phyloP scores from a whole-genome alignment of 2,113 vertebrate species.

The Heteronetta atricapilla region DNA sequence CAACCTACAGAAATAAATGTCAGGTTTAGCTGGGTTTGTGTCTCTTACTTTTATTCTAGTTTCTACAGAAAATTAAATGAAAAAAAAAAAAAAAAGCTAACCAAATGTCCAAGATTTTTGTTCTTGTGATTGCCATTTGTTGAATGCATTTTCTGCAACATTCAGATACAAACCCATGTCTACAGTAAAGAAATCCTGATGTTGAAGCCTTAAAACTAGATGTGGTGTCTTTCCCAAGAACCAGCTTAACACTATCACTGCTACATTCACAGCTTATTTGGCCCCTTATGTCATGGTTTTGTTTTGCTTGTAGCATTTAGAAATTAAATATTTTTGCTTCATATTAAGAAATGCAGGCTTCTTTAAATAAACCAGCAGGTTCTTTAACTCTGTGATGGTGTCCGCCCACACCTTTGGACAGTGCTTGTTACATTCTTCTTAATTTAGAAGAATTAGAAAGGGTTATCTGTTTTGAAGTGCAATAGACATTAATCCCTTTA shows the following conservation, averaged over 20 bases:
- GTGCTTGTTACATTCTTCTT: neutral
- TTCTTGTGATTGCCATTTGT: neutral
- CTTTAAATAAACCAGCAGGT: slow-evolving; percentile 7
- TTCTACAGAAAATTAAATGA: slow-evolving; percentile 5
- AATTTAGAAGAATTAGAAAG: neutral
- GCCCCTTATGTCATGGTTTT: neutral
- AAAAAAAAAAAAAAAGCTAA: neutral
- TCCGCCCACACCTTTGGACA: neutral
- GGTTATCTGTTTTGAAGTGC: neutral
- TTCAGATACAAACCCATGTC: neutral
- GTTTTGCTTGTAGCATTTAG: neutral
- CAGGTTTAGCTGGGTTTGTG: neutral
- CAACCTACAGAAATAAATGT: slow-evolving; percentile 1
- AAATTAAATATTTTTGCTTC: neutral
- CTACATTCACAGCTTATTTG: neutral
- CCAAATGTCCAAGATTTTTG: neutral
- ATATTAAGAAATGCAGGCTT: neutral
- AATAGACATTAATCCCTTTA: neutral
- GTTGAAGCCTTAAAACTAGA: neutral
- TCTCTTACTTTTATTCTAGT: slow-evolving; percentile 24
- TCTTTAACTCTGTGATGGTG: neutral
- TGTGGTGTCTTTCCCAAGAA: neutral
- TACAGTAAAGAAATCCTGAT: neutral
- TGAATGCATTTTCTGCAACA: neutral
- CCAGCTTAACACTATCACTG: neutral